Conservation (phyloP, 2,888 invertebrate genomes). For the Stenodema calcarata region DNA sequence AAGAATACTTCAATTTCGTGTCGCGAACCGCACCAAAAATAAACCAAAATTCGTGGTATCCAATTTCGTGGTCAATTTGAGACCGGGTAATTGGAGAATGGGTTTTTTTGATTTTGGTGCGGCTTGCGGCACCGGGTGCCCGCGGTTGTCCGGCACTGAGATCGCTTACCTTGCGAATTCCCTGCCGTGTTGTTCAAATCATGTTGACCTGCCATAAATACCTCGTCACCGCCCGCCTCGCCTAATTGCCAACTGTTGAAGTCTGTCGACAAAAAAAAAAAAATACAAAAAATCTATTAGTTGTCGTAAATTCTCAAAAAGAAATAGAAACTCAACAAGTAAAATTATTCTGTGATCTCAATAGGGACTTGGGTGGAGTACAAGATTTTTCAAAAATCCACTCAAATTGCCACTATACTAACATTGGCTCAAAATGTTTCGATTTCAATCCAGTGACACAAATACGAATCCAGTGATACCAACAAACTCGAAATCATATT, state of each 20-base stretch:
- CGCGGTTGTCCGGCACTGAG: background rate
- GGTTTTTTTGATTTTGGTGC: conserved; percentile 4
- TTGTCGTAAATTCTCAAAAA: too few relatives aligned
- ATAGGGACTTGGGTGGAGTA: too few relatives aligned
- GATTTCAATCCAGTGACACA: too few relatives aligned
- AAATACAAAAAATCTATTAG: background rate
- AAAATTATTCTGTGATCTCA: too few relatives aligned
- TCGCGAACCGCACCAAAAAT: conserved; percentile 27
- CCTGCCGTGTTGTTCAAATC: conserved; percentile 51
- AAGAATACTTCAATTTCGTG: conserved; percentile 12
- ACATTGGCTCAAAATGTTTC: too few relatives aligned
- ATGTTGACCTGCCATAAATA: conserved; percentile 52
- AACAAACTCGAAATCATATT: too few relatives aligned
- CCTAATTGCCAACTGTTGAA: conserved; percentile 52
- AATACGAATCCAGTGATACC: too few relatives aligned
- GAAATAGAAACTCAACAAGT: too few relatives aligned
- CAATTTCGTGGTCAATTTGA: too few relatives aligned
- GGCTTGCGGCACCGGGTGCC: conserved; percentile 24
- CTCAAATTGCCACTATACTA: too few relatives aligned
- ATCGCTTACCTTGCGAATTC: conserved; percentile 50
- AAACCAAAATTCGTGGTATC: background rate
- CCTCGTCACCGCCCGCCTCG: conserved; percentile 50
- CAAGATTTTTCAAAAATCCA: too few relatives aligned
- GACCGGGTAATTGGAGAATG: too few relatives aligned
- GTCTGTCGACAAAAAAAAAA: conserved; percentile 33